Evolutionary conservation across 1,140 invertebrate genomes (phyloP).

Genomic region (Manduca sexta): DNA sequence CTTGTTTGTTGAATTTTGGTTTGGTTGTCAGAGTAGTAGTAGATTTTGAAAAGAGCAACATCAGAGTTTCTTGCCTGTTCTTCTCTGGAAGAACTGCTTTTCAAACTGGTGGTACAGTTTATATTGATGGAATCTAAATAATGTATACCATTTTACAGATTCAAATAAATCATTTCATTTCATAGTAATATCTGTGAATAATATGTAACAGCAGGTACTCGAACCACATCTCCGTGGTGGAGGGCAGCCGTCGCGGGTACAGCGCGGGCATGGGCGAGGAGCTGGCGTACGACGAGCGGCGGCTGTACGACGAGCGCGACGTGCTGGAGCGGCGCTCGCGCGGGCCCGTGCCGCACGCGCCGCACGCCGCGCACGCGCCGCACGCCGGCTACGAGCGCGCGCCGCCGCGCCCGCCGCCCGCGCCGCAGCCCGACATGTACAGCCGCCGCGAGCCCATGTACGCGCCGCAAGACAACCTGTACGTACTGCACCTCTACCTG

Average conservation of each 20-base stretch:
- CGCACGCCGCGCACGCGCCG: constrained; percentile 13
- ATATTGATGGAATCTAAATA: no score
- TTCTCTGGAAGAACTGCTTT: no score
- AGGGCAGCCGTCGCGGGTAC: constrained; percentile 29
- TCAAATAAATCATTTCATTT: no score
- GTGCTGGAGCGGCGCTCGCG: constrained; percentile 55
- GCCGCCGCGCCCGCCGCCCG: constrained; percentile 42
- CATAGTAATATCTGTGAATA: neutral
- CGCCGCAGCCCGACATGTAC: constrained; percentile 67
- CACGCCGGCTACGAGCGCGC: constrained; percentile 50
- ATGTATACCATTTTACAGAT: no score
- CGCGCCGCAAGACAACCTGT: neutral
- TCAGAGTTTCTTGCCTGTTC: no score
- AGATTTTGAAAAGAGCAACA: no score
- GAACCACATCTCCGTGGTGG: constrained; percentile 4
- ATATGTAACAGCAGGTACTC: neutral
- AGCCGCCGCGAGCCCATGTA: constrained; percentile 65
- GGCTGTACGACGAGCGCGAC: constrained; percentile 65
- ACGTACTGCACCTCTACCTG: no score
- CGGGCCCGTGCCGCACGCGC: constrained; percentile 34
- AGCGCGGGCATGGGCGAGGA: constrained; percentile 10
- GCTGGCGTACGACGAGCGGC: constrained; percentile 41
- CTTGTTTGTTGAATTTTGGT: no score
- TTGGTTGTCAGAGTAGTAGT: no score
- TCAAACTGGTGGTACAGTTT: no score